These are phyloP conservation scores for Periophthalmus magnuspinnatus DNA, from an alignment of 2,797 vertebrate species.

Conservation along the genomic window DNA sequence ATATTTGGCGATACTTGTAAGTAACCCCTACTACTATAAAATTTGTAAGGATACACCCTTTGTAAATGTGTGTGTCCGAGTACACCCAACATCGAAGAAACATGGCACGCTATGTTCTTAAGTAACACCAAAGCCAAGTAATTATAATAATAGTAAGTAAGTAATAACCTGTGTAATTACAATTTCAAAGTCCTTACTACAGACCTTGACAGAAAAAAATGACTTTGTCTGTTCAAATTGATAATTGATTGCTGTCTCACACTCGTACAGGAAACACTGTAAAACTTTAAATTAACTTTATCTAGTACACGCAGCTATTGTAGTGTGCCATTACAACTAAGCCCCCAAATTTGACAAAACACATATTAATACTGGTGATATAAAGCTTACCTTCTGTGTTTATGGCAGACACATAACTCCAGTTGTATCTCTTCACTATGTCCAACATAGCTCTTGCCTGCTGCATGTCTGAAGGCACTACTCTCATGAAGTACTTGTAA, in stretches of 20 bases:
- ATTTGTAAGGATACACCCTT: neutral
- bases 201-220: no score
- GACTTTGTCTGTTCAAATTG: no score
- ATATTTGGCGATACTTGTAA: no score
- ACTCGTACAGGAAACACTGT: no score
- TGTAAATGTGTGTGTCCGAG: no score
- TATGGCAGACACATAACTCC: slow-evolving; percentile 98
- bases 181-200: neutral
- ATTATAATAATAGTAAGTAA: no score
- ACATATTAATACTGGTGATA: neutral
- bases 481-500: slow-evolving; percentile 92
- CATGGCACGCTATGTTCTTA: slow-evolving; percentile 7
- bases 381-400: slow-evolving; percentile 90
- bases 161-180: slow-evolving; percentile 4
- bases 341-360: neutral
- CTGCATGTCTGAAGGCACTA: slow-evolving; percentile 96
- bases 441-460: slow-evolving; percentile 98
- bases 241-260: no score
- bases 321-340: neutral
- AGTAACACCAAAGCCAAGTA: slow-evolving; percentile 22
- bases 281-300: neutral
- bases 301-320: neutral
- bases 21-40: neutral
- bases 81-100: neutral
- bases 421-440: slow-evolving; percentile 98